Evolutionary conservation across 1,140 invertebrate species (phyloP), one percentile per base, ranked within the genome.

Genomic region (Caenorhabditis briggsae): DNA sequence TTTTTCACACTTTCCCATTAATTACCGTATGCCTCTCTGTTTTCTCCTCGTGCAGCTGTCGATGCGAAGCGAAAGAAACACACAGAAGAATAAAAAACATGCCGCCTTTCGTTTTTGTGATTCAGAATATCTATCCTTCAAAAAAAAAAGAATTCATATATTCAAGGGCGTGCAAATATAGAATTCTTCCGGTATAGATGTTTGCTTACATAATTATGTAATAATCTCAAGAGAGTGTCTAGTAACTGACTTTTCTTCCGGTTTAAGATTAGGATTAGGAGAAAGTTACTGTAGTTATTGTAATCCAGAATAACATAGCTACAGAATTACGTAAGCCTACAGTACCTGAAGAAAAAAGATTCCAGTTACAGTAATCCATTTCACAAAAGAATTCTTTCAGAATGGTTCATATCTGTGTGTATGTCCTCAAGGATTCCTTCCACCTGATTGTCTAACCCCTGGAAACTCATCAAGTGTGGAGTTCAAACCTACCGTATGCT

Each of bases 81-180:
- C 23, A 16, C 11, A 16, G 43, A 18, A 2, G 20, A 14, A 74
- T 14, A 74, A 74, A 74, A 48, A 48, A 74, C 18, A 33, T 18
- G 41, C 65, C 65, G 65, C 65, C 65, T 43, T 65, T 64, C 61
- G 20, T 65, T 33, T 65, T 8, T 65, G 65, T 74, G 43, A 58
- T 18, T 18, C 18, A 20, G 56, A 14, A 20, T 46, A 23, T 46
- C 7, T 74, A 16, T n/a, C 18, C 46, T 74, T 23, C 20, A 43
- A 46, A 46, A 33, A 48, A n/a, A n/a, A 20, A n/a, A n/a, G n/a
- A n/a, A n/a, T n/a, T n/a, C n/a, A n/a, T 8, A 20, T n/a, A 74
- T 74, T 48, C 65, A 74, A 74, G 65, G 65, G 65, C 61, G 61
- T 65, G 61, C 65, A 74, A 74, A 74, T 74, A 74, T 74, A 16